Percentiles rank a stretch among this genome's conserved stretches.
Conservation (phyloP, 2,888 invertebrate genomes). For the Scrobipalpa atriplicella region DNA sequence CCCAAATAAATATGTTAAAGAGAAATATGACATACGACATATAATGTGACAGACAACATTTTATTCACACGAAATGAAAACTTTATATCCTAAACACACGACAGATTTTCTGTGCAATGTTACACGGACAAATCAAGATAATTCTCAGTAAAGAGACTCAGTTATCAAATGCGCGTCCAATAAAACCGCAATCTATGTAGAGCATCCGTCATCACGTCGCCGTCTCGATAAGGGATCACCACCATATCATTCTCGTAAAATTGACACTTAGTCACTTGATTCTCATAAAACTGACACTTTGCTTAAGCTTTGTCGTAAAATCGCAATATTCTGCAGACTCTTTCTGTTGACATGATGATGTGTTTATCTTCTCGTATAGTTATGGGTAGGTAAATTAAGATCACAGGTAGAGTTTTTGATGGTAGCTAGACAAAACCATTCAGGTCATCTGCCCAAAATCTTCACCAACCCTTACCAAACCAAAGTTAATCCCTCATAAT, state of each 20-base stretch:
- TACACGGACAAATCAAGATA: neutral
- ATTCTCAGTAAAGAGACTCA: neutral
- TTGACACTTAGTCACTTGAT: neutral
- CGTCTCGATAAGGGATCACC: constrained; percentile 12
- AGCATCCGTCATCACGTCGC: constrained; percentile 5
- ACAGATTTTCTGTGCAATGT: neutral
- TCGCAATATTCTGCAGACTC: neutral
- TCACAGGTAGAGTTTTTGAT: no score
- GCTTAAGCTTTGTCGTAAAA: neutral
- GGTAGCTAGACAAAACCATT: no score
- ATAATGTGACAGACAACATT: no score
- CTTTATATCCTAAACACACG: neutral
- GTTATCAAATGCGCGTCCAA: neutral
- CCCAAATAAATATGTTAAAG: no score
- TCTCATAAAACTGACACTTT: neutral
- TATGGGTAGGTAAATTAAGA: no score
- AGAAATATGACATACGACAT: no score
- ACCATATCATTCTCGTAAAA: neutral
- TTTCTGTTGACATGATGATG: neutral
- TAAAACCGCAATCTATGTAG: constrained; percentile 14
- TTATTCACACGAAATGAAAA: no score
- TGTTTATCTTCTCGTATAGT: neutral
- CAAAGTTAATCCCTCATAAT: no score
- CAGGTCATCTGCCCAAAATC: no score
- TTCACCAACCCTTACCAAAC: no score